These are phyloP conservation scores for Spodoptera litura DNA, from an alignment of 1,140 invertebrate species.

Conservation along the genomic window DNA sequence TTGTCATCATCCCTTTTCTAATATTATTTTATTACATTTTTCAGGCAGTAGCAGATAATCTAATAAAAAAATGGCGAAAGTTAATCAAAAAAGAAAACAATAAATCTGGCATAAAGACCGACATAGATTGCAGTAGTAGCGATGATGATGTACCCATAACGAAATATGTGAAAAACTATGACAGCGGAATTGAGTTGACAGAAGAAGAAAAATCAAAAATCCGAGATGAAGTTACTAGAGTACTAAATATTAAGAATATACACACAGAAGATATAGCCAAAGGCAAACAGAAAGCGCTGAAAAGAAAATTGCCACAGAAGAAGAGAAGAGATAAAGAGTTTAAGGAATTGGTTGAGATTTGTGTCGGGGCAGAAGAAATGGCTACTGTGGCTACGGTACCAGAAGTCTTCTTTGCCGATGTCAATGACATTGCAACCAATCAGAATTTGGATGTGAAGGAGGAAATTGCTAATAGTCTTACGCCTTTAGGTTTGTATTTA, in stretches of 20 bases:
- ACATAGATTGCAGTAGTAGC: neutral
- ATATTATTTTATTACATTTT: neutral
- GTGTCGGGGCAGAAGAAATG: neutral
- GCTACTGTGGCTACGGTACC: slow-evolving; percentile 41
- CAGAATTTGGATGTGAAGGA: slow-evolving; percentile 58
- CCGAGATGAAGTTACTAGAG: slow-evolving; percentile 66
- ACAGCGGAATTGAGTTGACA: slow-evolving; percentile 67
- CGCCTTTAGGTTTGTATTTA: slow-evolving; percentile 30
- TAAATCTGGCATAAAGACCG: slow-evolving; percentile 25
- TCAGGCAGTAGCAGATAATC: slow-evolving; percentile 60
- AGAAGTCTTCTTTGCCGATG: slow-evolving; percentile 73
- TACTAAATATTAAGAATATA: slow-evolving; percentile 49
- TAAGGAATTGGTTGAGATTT: slow-evolving; percentile 10
- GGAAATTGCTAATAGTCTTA: slow-evolving; percentile 43
- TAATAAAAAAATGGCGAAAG: slow-evolving; percentile 58
- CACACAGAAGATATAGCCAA: slow-evolving; percentile 26
- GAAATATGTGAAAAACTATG: slow-evolving; percentile 69
- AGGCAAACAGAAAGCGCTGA: neutral
- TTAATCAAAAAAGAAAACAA: slow-evolving; percentile 51
- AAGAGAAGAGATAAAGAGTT: slow-evolving; percentile 47
- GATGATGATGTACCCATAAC: slow-evolving; percentile 79
- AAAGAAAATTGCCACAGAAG: slow-evolving; percentile 39
- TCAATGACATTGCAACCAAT: slow-evolving; percentile 63
- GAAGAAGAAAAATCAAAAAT: slow-evolving; percentile 72
- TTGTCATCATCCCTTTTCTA: neutral